Evolutionary conservation across 2,888 invertebrate genomes (phyloP).

Genomic region (Hydrotaea cyrtoneurina): DNA sequence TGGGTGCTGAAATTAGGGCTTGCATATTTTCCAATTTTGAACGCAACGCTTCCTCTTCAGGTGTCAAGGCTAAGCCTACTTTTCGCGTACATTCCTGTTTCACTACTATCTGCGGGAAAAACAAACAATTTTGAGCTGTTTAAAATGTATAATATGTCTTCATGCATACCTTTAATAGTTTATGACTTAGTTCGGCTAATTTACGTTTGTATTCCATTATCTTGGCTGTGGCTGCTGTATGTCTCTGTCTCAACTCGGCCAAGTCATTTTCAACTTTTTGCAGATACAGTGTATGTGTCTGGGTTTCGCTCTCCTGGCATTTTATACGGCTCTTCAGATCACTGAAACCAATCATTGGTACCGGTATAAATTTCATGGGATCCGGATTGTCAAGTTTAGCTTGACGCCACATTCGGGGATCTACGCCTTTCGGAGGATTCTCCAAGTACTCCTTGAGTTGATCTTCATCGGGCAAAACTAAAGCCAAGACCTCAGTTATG

Average conservation of each 20-base stretch:
- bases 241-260: constrained; percentile 88
- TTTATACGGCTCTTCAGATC: constrained; percentile 90
- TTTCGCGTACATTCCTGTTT: constrained; percentile 94
- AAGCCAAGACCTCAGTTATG: constrained; percentile 86
- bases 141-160: no score
- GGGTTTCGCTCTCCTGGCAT: constrained; percentile 91
- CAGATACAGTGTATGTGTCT: constrained; percentile 90
- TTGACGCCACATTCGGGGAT: constrained; percentile 96
- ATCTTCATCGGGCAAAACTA: constrained; percentile 88
- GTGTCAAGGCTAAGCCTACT: constrained; percentile 91
- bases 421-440: constrained; percentile 95
- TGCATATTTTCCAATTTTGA: constrained; percentile 93
- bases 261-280: constrained; percentile 90
- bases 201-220: constrained; percentile 91
- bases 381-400: constrained; percentile 98
- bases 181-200: constrained; percentile 90
- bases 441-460: constrained; percentile 93
- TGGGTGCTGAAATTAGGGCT: constrained; percentile 93
- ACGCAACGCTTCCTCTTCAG: constrained; percentile 94
- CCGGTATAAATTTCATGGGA: constrained; percentile 92
- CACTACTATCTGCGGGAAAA: constrained; percentile 86
- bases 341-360: constrained; percentile 95
- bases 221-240: constrained; percentile 89
- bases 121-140: background rate
- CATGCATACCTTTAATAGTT: constrained; percentile 87